Conservation (phyloP, 1,140 invertebrate genomes). For the Zaprionus lachaisei region DNA sequence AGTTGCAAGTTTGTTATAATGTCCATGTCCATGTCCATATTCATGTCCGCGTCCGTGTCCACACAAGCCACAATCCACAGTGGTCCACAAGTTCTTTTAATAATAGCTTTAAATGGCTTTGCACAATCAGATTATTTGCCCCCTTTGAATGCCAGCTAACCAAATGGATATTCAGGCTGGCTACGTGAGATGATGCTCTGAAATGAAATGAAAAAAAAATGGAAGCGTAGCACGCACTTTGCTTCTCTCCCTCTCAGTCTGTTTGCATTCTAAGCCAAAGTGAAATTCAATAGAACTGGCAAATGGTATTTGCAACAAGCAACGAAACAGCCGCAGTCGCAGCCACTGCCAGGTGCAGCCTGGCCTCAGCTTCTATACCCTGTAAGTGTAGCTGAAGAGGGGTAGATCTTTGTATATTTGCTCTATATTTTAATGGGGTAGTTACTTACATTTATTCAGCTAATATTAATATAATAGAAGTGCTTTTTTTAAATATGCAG, state of each 20-base stretch:
- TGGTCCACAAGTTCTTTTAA: conserved; percentile 59
- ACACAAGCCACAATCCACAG: background rate
- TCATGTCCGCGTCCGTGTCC: conserved; percentile 15
- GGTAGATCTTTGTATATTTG: background rate
- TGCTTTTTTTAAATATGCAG: too few species aligned
- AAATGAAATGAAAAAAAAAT: conserved; percentile 22
- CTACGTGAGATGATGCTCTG: background rate
- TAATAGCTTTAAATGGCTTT: conserved; percentile 62
- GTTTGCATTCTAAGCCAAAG: conserved; percentile 54
- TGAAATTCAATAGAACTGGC: conserved; percentile 65
- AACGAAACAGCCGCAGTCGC: background rate
- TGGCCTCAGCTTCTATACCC: background rate
- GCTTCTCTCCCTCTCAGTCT: background rate
- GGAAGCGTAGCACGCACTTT: conserved; percentile 23
- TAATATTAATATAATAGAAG: too few species aligned
- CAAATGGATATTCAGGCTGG: conserved; percentile 41
- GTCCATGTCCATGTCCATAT: background rate
- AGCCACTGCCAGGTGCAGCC: background rate
- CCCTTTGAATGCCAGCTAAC: conserved; percentile 49
- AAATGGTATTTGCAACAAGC: conserved; percentile 41
- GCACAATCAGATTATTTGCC: conserved; percentile 55
- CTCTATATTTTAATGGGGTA: too few species aligned
- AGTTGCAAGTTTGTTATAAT: conserved; percentile 3
- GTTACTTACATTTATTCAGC: too few species aligned
- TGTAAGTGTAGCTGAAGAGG: background rate